Evolutionary conservation across 2,888 invertebrate species (phyloP), one percentile per base, ranked within the genome.

Genomic region (Drosophila recens): DNA sequence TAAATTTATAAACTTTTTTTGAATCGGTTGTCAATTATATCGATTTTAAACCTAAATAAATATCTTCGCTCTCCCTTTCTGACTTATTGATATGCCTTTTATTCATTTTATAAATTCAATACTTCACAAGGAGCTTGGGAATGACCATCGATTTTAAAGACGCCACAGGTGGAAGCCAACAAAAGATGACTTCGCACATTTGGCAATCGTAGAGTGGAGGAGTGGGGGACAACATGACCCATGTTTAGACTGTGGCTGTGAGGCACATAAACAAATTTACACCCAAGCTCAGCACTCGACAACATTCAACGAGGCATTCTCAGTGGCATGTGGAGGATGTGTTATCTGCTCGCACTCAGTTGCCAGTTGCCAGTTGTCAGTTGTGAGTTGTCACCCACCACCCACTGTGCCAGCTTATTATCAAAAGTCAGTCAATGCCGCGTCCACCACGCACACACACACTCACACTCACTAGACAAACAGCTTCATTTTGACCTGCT

Each of bases 401-500:
- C 56, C 65, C 56, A 54, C 66, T 57, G 62, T 53, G 46, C 33
- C 59, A 66, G 74, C 72, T 79, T 82, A 80, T 84, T 84, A 88
- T 86, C 85, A 80, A 82, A 80, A 89, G 82, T 82, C 80, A 80
- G 81, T 84, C 85, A 81, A 81, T 86, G 75, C 71, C 80, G 67
- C 66, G 66, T 57, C 70, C 49, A 51, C 76, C 63, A 56, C 53
- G 56, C 59, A 49, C 38, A 54, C 40, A 43, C 42, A 52, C 34
- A 15, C 34, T 34, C n/a, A 15, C 36, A 48, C 30, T n/a, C 17
- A 57, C 43, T 54, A 36, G n/a, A 17, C 42, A 61, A 51, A 72
- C 65, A 72, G 85, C 85, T 85, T 89, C 85, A 85, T 85, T 87
- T 63, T 87, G 86, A 88, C 88, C 86, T 88, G 75, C 80, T 87